A percentile compares a stretch with the other conserved stretches of the same genome.
phyloP scores from a whole-genome alignment of 2,888 invertebrate genomes.

The Itoplectis maculator region DNA sequence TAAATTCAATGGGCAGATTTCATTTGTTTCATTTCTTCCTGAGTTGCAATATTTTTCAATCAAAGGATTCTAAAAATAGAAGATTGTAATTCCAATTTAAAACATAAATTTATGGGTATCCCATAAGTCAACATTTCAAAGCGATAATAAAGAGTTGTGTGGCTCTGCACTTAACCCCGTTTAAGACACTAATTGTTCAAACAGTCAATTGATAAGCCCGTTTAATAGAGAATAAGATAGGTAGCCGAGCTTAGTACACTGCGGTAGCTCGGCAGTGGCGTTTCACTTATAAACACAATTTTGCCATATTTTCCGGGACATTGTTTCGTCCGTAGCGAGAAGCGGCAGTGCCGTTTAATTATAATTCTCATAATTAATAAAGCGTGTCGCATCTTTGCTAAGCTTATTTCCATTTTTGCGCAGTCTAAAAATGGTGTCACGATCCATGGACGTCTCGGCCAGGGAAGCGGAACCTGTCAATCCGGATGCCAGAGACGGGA shows the following conservation, averaged over 20 bases:
- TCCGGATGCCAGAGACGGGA: conserved; percentile 15
- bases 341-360: no score
- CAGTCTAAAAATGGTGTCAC: conserved; percentile 59
- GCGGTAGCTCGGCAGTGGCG: not conserved
- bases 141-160: conserved; percentile 16
- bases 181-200: conserved; percentile 38
- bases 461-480: conserved; percentile 59
- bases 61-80: conserved; percentile 42
- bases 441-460: conserved; percentile 39
- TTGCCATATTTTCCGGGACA: not conserved
- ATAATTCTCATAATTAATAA: not conserved
- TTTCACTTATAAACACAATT: not conserved
- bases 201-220: conserved; percentile 30
- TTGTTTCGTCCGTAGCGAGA: no score
- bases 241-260: not conserved
- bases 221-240: not conserved
- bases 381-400: not conserved
- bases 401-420: not conserved
- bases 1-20: not conserved
- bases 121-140: conserved; percentile 13
- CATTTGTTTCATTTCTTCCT: not conserved
- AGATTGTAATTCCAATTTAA: conserved; percentile 35
- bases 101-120: conserved; percentile 11
- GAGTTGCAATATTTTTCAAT: not conserved
- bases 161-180: conserved; percentile 39